Base-by-base conservation (phyloP, 1,140 invertebrate genomes). In the Brachionus sp. region DNA sequence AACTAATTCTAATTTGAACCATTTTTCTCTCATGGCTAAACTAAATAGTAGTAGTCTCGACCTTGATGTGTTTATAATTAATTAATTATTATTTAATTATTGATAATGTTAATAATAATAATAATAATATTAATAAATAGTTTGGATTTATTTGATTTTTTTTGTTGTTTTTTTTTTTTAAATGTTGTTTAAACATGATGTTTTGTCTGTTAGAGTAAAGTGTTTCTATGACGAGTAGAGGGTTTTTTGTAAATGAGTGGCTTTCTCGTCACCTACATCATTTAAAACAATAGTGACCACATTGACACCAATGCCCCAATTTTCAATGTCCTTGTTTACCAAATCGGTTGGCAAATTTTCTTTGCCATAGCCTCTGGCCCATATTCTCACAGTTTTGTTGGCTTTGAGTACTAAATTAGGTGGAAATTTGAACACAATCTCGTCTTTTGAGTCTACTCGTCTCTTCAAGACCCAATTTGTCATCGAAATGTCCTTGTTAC, bases 231-330 rank as follows among this genome's bases (percentile, higher is more conserved):
- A 46, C 23, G 84, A 39, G 82, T 85, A 85, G 3, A 87, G 84
- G 9, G 88, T 89, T 83, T 87, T 89, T 84, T 89, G 88, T 19
- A 86, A 86, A 86, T 89, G 88, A 7, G 88, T 89, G 29, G 88
- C 88, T 62, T 88, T 85, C 77, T 89, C 85, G 62, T 89, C 88
- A 77, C 88, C 88, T 10, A 88, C 85, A 73, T 87, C 86, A 84
- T 89, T 89, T 37, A 86, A 46, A 68, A 89, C 85, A 42, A 85
- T 85, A 9, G 88, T 89, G 23, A 87, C 85, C 25, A 89, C 86
- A 82, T 89, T 87, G 19, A 86, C 85, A 16, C 88, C 88, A 75
- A 86, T 85, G 42, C 88, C 88, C 89, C 89, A 89, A 33, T 62
- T 84, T 1, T 77, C 68, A 16, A 83, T 77, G 2, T 68, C 29